Evolutionary conservation across 2,888 invertebrate species (phyloP).

Genomic region (Amphipyra tragopoginis): DNA sequence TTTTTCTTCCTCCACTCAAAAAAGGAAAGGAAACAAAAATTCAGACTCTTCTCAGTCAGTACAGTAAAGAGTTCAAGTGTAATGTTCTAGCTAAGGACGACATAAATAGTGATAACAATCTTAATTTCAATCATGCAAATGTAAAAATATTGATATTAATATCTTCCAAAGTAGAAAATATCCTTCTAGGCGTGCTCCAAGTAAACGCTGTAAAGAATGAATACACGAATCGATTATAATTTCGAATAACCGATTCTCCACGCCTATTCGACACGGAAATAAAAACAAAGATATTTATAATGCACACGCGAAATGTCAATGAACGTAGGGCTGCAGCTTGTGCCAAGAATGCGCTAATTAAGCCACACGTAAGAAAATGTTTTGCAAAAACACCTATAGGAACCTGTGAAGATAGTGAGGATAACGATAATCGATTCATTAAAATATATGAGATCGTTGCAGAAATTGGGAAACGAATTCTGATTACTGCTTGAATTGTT

Average conservation of each 20-base stretch:
- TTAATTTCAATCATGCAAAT: not conserved
- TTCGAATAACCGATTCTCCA: conserved; percentile 40
- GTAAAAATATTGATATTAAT: no score
- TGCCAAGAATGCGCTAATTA: conserved; percentile 64
- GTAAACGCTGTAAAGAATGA: conserved; percentile 13
- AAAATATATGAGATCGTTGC: not conserved
- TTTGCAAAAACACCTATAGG: conserved; percentile 46
- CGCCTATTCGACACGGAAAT: conserved; percentile 48
- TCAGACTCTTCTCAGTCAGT: no score
- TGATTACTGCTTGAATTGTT: not conserved
- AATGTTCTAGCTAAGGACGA: not conserved
- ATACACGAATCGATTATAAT: conserved; percentile 40
- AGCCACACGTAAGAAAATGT: conserved; percentile 43
- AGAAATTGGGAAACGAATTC: conserved; percentile 1
- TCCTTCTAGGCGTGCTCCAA: not conserved
- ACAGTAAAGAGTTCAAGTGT: no score
- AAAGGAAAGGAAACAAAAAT: no score
- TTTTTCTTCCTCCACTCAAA: no score
- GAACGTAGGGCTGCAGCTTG: conserved; percentile 58
- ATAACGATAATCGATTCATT: conserved; percentile 16
- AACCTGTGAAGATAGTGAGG: conserved; percentile 4
- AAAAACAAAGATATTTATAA: conserved; percentile 57
- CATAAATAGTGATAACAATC: not conserved
- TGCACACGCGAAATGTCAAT: conserved; percentile 65
- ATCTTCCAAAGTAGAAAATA: conserved; percentile 7